Evolutionary conservation across 2,888 invertebrate genomes (phyloP).

Genomic region (Mimachlamys varia): DNA sequence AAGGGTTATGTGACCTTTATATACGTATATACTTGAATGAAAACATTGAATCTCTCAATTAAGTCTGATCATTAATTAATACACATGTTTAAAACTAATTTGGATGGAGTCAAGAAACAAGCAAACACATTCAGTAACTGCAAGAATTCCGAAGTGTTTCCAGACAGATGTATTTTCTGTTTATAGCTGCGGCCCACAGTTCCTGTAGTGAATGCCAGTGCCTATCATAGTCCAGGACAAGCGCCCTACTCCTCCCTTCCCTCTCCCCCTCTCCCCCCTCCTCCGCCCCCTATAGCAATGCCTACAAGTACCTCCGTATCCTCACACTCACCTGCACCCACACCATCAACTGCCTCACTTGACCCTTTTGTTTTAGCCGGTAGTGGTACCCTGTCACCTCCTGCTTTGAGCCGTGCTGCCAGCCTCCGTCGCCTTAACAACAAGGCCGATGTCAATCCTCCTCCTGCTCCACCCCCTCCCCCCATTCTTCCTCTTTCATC

Average conservation of each 20-base stretch:
- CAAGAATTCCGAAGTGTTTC: neutral
- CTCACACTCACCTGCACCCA: conserved; percentile 39
- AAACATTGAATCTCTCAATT: no score
- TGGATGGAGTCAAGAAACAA: neutral
- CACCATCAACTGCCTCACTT: conserved; percentile 38
- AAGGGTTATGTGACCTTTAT: no score
- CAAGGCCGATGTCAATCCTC: neutral
- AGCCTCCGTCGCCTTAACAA: neutral
- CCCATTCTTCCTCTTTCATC: conserved; percentile 44
- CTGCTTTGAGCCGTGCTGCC: conserved; percentile 36
- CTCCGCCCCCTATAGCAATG: conserved; percentile 54
- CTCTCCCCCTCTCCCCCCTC: conserved; percentile 56
- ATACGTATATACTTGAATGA: no score
- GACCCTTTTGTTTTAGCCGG: conserved; percentile 34
- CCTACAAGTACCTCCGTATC: conserved; percentile 43
- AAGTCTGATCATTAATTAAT: neutral
- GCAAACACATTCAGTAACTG: no score
- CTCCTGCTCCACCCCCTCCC: conserved; percentile 44
- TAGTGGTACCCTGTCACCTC: neutral
- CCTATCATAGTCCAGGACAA: conserved; percentile 37
- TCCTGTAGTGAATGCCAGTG: conserved; percentile 15
- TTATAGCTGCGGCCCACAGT: conserved; percentile 44
- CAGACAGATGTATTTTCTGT: conserved; percentile 40
- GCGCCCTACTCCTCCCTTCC: conserved; percentile 41
- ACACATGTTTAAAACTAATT: neutral